Percentiles rank a stretch among this genome's conserved stretches.
phyloP scores from a whole-genome alignment of 92 coral and sea anemone species.

The Virgularia gustaviana region DNA sequence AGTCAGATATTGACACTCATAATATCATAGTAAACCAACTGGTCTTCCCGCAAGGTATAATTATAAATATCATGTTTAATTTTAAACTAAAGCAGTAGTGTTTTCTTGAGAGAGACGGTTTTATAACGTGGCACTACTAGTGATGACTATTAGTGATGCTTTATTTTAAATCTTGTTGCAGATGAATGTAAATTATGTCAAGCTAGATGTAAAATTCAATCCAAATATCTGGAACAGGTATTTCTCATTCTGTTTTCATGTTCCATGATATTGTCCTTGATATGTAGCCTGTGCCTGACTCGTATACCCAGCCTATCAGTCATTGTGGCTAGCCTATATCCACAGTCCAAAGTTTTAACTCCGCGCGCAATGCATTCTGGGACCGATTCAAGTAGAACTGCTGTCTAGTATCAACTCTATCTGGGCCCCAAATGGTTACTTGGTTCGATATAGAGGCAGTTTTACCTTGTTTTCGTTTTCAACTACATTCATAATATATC shows the following conservation, averaged over 20 bases:
- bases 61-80: slow-evolving; percentile 15
- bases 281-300: neutral
- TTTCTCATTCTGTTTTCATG: neutral
- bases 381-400: no score
- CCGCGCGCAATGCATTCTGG: no score
- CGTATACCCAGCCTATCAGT: neutral
- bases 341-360: no score
- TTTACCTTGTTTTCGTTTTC: no score
- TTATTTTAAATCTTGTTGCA: no score
- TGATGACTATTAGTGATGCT: no score
- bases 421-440: no score
- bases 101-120: neutral
- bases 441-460: no score
- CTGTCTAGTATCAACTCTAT: no score
- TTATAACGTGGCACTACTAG: no score
- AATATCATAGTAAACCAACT: slow-evolving; percentile 96
- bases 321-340: no score
- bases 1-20: slow-evolving; percentile 91
- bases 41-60: slow-evolving; percentile 60
- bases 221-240: slow-evolving; percentile 93
- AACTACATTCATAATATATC: no score
- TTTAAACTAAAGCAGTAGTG: neutral
- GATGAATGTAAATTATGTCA: slow-evolving; percentile 66
- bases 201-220: slow-evolving; percentile 80
- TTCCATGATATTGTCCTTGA: neutral